Percentiles rank a stretch among this genome's conserved stretches.
Evolutionary conservation across 2,797 vertebrate species (phyloP).

Genomic region (Gephyroberyx darwinii): DNA sequence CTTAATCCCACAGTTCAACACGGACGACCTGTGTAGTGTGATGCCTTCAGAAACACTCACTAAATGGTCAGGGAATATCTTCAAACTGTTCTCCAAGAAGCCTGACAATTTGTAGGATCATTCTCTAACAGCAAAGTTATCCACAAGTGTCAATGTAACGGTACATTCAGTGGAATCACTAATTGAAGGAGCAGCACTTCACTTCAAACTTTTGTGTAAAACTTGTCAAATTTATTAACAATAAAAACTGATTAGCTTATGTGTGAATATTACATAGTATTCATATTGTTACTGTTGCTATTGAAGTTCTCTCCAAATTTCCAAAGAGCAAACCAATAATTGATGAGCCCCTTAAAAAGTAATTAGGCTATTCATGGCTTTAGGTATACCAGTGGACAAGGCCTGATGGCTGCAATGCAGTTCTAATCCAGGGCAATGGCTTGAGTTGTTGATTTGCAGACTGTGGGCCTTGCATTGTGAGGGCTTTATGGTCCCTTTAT

Average conservation of each 20-base stretch:
- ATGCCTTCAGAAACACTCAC: neutral
- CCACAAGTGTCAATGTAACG: neutral
- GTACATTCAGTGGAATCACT: neutral
- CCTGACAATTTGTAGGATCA: neutral
- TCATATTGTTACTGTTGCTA: constrained; percentile 33
- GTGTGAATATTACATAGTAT: constrained; percentile 34
- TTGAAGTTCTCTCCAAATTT: constrained; percentile 48
- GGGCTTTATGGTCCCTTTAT: constrained; percentile 80
- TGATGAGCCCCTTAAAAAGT: constrained; percentile 80
- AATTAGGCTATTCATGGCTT: constrained; percentile 70
- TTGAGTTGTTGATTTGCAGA: constrained; percentile 75
- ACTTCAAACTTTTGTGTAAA: constrained; percentile 2
- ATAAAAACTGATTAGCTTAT: constrained; percentile 34
- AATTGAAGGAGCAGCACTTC: neutral
- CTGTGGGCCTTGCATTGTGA: constrained; percentile 76
- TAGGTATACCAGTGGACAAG: constrained; percentile 50
- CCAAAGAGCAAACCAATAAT: constrained; percentile 63
- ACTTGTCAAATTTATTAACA: constrained; percentile 45
- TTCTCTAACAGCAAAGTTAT: neutral
- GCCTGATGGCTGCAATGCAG: constrained; percentile 61
- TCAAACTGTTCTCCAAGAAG: neutral
- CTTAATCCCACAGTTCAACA: neutral
- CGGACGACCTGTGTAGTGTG: neutral
- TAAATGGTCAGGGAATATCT: neutral
- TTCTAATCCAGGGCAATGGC: constrained; percentile 67